A percentile compares a stretch with the other conserved stretches of the same genome.
These are phyloP conservation scores for Circaetus gallicus DNA, from an alignment of 2,113 vertebrate species.

Conservation along the genomic window DNA sequence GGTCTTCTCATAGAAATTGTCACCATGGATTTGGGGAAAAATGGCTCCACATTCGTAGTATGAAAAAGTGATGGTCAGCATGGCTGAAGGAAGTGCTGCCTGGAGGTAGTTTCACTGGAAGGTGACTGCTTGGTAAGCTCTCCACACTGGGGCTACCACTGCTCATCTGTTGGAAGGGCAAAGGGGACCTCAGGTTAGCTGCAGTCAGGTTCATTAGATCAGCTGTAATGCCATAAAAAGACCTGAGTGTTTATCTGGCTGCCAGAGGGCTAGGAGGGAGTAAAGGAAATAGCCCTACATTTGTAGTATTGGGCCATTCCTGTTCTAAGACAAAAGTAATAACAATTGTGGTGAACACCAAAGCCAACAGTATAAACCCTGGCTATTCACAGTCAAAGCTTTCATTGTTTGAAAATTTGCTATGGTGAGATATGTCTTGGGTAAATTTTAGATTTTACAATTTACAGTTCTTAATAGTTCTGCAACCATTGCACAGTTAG, in stretches of 20 bases:
- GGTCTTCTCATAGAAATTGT: background rate
- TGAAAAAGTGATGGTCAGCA: background rate
- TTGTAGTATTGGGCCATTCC: background rate
- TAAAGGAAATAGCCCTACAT: background rate
- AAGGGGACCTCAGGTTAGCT: background rate
- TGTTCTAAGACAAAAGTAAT: background rate
- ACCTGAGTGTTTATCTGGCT: background rate
- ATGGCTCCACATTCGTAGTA: background rate
- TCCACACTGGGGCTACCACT: background rate
- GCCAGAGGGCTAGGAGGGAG: background rate
- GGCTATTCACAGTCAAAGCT: background rate
- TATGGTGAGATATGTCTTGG: background rate
- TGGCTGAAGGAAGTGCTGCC: background rate
- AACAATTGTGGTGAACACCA: background rate
- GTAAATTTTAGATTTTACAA: background rate
- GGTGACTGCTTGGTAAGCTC: background rate
- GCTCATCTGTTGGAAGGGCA: background rate
- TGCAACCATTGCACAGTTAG: background rate
- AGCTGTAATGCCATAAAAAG: background rate
- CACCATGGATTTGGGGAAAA: background rate
- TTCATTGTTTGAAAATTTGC: background rate
- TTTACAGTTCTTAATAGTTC: background rate
- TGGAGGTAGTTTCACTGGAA: background rate
- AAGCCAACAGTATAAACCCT: background rate
- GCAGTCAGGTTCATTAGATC: background rate